phyloP scores from a whole-genome alignment of 2,888 invertebrate species.

The Cerceris ruficornis region DNA sequence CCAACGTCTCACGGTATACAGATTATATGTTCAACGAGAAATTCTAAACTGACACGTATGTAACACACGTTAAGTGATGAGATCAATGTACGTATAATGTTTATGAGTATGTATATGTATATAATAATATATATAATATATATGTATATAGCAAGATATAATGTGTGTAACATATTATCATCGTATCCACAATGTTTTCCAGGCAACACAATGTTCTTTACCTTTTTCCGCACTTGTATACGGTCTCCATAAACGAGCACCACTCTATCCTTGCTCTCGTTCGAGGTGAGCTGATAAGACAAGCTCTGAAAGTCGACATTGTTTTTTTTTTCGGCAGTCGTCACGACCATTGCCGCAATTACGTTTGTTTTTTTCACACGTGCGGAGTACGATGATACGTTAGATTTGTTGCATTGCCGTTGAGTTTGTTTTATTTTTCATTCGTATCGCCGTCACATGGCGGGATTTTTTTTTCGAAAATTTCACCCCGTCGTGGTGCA shows the following conservation, averaged over 20 bases:
- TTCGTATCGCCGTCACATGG: too few species aligned
- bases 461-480: too few species aligned
- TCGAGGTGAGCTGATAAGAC: slow-evolving; percentile 82
- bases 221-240: slow-evolving; percentile 83
- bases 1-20: too few species aligned
- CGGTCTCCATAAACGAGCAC: slow-evolving; percentile 83
- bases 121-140: slow-evolving; percentile 35
- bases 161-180: slow-evolving; percentile 41
- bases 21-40: too few species aligned
- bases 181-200: slow-evolving; percentile 54
- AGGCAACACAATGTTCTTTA: slow-evolving; percentile 75
- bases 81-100: neutral
- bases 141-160: slow-evolving; percentile 23
- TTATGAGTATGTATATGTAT: slow-evolving; percentile 7
- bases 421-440: too few species aligned
- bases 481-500: neutral
- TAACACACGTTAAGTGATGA: neutral
- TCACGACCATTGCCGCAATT: slow-evolving; percentile 2
- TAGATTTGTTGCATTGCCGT: slow-evolving; percentile 22
- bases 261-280: slow-evolving; percentile 83
- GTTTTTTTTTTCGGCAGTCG: slow-evolving; percentile 37
- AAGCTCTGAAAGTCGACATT: slow-evolving; percentile 77
- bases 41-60: neutral
- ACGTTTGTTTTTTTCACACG: neutral
- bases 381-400: slow-evolving; percentile 4